Evolutionary conservation across 2,888 invertebrate species (phyloP), one percentile per base, ranked within the genome.

Genomic region (Gastracanthus pulcherrimus): DNA sequence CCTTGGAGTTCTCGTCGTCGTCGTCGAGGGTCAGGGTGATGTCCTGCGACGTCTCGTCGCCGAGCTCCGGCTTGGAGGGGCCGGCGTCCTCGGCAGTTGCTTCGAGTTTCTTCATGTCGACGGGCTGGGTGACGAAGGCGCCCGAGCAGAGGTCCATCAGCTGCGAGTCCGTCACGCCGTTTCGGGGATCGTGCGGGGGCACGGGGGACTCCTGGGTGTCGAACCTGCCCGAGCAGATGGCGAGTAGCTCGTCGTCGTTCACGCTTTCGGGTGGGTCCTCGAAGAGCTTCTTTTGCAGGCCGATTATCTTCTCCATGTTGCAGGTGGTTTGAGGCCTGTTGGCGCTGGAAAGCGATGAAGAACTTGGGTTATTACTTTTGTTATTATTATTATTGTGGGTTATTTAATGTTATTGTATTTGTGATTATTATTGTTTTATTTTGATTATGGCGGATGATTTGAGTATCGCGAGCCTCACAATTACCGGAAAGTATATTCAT

Each of bases 101-200:
- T 58, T 67, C 67, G 7, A 26, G 9, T 80, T 77, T 78, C 64
- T 90, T 87, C 85, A 60, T 45, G 79, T 60, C 89, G 2, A 31
- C 13, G 3, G 31, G 3, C 58, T 76, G 81, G 36, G 64, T 41
- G 0, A 87, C 92, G 90, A 93, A 95, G 84, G 88, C 93, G 5
- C 95, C 95, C 0, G 94, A 93, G 85, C 93, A 93, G 9, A 94
- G 86, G 1, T 91, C 92, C 69, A 92, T 76, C 16, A 91, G 74
- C 55, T 91, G 90, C 1, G 88, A 86, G 7, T 89, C 89, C 4
- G 87, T 84, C 4, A 87, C 3, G 90, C 92, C 76, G 92, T 78
- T 80, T 62, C 90, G 89, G 1, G 88, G 86, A 5, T 86, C 82
- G 4, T 3, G 11, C 11, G 86, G 77, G 51, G 84, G 78, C 3